These are phyloP conservation scores for Dendropsophus ebraccatus DNA, from an alignment of 2,113 vertebrate species.

Conservation along the genomic window DNA sequence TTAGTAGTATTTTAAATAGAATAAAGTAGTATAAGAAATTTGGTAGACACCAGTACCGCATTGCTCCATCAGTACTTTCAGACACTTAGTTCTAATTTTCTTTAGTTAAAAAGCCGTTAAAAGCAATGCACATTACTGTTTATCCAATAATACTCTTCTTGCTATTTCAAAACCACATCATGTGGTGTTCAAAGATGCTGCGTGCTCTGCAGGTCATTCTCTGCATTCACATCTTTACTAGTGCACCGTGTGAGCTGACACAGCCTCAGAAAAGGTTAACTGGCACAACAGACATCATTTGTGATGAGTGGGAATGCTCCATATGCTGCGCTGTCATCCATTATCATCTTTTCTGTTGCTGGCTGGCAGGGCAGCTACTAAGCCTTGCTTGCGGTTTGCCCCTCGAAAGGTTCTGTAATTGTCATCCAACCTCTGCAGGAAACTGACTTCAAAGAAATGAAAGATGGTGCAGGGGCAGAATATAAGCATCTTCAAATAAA, in stretches of 20 bases:
- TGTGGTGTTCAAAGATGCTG: conserved; percentile 64
- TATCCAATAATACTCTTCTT: conserved; percentile 6
- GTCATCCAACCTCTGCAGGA: not conserved
- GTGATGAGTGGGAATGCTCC: conserved; percentile 95
- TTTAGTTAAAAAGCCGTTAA: conserved; percentile 1
- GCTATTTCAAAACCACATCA: conserved; percentile 56
- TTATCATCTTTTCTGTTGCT: conserved; percentile 69
- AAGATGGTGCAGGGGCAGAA: not conserved
- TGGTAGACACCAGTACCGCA: not conserved
- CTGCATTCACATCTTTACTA: conserved; percentile 73
- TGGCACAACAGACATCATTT: conserved; percentile 89
- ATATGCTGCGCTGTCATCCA: conserved; percentile 85
- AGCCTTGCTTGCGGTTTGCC: conserved; percentile 68
- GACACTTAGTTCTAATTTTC: not conserved
- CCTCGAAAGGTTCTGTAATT: conserved; percentile 62
- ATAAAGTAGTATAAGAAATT: not conserved
- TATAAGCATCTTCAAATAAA: not conserved
- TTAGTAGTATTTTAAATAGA: not conserved
- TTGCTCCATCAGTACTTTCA: not conserved
- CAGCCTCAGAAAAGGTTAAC: conserved; percentile 85
- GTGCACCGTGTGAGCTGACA: conserved; percentile 84
- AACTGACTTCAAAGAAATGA: not conserved
- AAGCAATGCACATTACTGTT: conserved; percentile 16
- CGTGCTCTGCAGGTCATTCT: conserved; percentile 72
- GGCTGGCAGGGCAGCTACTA: conserved; percentile 73